phyloP scores from a whole-genome alignment of 2,888 invertebrate species.

The Brachyptera putata region DNA sequence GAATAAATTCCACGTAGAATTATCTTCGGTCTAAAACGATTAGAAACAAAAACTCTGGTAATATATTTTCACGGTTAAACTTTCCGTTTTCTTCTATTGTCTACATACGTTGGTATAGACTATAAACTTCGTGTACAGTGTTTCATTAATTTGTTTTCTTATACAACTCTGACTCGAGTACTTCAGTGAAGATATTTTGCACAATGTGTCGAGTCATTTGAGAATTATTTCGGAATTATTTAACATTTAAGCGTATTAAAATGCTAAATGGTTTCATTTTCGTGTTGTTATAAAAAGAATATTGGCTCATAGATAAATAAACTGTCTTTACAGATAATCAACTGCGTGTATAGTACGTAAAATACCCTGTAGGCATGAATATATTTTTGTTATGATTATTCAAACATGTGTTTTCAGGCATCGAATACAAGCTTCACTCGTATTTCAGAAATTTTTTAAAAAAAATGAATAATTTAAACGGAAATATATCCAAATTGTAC shows the following conservation, averaged over 20 bases:
- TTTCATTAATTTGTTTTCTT: slow-evolving; percentile 11
- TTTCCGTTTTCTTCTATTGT: slow-evolving; percentile 7
- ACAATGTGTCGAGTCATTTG: slow-evolving; percentile 2
- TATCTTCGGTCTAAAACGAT: background rate
- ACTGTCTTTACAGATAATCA: no score
- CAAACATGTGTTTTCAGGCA: no score
- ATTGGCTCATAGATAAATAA: no score
- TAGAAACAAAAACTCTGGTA: slow-evolving; percentile 8
- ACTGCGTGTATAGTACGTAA: no score
- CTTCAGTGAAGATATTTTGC: slow-evolving; percentile 1
- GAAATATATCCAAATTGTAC: no score
- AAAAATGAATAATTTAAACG: no score
- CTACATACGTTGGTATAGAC: background rate
- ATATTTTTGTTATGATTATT: no score
- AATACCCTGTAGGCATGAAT: no score
- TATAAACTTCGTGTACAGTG: background rate
- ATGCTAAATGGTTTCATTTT: slow-evolving; percentile 13
- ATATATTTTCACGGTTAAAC: background rate
- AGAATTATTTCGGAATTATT: slow-evolving; percentile 14
- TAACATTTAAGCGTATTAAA: slow-evolving; percentile 15
- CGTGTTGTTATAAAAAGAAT: no score
- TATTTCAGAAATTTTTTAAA: no score
- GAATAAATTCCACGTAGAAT: slow-evolving; percentile 6
- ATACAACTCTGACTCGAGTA: background rate
- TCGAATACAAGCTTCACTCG: no score